Base-by-base conservation (phyloP, 2,113 vertebrate genomes). In the Gobius niger region DNA sequence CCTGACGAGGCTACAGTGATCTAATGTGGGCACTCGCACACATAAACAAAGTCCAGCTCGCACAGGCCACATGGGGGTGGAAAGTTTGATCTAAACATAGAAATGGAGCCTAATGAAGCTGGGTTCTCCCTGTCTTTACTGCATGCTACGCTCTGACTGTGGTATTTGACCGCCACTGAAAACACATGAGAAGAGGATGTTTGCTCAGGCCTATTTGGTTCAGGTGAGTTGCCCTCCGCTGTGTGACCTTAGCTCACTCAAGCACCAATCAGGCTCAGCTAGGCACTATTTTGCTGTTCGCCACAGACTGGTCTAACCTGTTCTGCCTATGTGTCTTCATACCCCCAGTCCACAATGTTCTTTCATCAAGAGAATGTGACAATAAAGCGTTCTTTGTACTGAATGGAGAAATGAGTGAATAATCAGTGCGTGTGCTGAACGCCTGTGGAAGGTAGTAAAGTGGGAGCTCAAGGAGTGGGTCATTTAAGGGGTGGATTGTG, bases 401-500 rank as follows among this genome's bases (percentile, higher is more conserved):
- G 16, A 74, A 24, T 8, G 24, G 14, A n/a, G 5, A 34, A 34
- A 19, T 61, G 11, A 19, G 46, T 6, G 52, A 60, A 51, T 71
- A 12, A 65, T 44, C 49, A 54, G 56, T 73, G 53, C 3, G 4
- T 59, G 34, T 77, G 8, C 54, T 19, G 11, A 7, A 9, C 13
- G 54, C 10, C 66, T 67, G 47, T 40, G 44, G 59, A 19, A 62
- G 15, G 75, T 73, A 64, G 19, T 73, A 54, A n/a, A 16, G 60
- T 80, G 80, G 24, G 24, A 34, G 34, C 34, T 76, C 70, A 63
- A 80, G 68, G 80, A 85, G 85, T 78, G 85, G 82, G 73, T 77
- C 85, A 92, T 90, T 91, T 93, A 90, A 91, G 90, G 92, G 56
- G 40, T 63, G 61, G 67, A 62, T 75, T 92, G 11, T 72, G 56